Evolutionary conservation across 2,888 invertebrate genomes (phyloP), one percentile per base, ranked within the genome.

Genomic region (Unio pictorum): DNA sequence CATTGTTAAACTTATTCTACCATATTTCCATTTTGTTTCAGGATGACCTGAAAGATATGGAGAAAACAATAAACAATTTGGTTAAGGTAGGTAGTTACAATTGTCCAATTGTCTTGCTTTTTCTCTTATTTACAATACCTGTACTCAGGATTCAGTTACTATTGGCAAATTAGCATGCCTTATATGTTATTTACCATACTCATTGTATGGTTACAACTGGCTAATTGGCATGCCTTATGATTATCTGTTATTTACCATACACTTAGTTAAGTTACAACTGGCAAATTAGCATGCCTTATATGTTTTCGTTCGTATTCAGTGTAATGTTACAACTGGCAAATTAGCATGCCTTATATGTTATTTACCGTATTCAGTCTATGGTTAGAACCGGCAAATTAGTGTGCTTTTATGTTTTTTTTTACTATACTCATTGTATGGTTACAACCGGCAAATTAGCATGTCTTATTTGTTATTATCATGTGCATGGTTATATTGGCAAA

Each of bases 11-110:
- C 1, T 60, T 20, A 3, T 34, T 34, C 60, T 23, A 30, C 17
- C 20, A 23, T 23, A 61, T 61, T 70, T 28, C 61, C 6, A 55
- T 56, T 66, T 45, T 71, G 55, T 79, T 80, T 61, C 79, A 87
- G 87, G 72, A 71, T 64, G 82, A 84, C 55, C 64, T 75, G 5
- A 72, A 74, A 30, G 83, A 87, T 74, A 68, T 83, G 23, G 86
- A 86, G 20, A 82, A 81, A 71, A 80, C 81, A n/a, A 74, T 87
- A 17, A 72, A 78, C 57, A 81, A 80, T 26, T 69, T 86, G n/a
- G 76, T 87, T 58, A 82, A 81, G 83, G 87, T 87, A 75, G 72
- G 83, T 70, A 34, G 34, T 23, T 58, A 58, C 2, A 20, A 8
- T 11, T 20, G 58, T 15, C 58, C 11, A 26, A 23, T 11, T 11